Conservation (phyloP, 2,888 invertebrate genomes). For the Ectemnius lituratus region DNA sequence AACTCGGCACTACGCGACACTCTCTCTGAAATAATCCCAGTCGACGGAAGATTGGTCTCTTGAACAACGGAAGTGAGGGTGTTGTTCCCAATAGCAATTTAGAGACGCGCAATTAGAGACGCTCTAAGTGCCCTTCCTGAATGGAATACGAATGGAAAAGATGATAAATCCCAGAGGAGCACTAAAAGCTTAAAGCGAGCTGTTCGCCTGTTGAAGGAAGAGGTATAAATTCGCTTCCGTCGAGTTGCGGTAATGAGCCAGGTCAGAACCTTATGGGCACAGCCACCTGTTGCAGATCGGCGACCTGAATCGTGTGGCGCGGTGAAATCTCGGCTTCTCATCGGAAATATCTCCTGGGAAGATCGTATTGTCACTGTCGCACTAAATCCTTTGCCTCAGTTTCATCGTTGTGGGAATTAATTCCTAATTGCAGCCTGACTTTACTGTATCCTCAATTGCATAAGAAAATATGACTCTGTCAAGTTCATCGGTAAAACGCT, state of each 20-base stretch:
- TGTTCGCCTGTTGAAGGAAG: constrained; percentile 8
- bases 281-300: constrained; percentile 48
- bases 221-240: constrained; percentile 22
- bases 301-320: constrained; percentile 55
- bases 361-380: constrained; percentile 17
- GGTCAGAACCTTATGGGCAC: constrained; percentile 32
- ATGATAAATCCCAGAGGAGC: background rate
- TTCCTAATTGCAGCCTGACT: too few relatives aligned
- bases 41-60: too few relatives aligned
- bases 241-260: constrained; percentile 35
- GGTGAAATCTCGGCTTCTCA: constrained; percentile 40
- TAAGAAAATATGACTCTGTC: background rate
- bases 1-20: background rate
- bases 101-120: too few relatives aligned
- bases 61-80: too few relatives aligned
- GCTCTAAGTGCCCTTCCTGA: too few relatives aligned
- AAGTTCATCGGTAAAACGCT: too few relatives aligned
- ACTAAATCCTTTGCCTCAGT: constrained; percentile 41
- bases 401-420: constrained; percentile 16
- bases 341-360: constrained; percentile 38
- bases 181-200: constrained; percentile 6
- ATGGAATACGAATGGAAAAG: too few relatives aligned
- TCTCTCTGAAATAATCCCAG: too few relatives aligned
- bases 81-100: too few relatives aligned
- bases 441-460: constrained; percentile 8